Conservation (phyloP, 2,113 vertebrate genomes). For the Campylomormyrus numenius region DNA sequence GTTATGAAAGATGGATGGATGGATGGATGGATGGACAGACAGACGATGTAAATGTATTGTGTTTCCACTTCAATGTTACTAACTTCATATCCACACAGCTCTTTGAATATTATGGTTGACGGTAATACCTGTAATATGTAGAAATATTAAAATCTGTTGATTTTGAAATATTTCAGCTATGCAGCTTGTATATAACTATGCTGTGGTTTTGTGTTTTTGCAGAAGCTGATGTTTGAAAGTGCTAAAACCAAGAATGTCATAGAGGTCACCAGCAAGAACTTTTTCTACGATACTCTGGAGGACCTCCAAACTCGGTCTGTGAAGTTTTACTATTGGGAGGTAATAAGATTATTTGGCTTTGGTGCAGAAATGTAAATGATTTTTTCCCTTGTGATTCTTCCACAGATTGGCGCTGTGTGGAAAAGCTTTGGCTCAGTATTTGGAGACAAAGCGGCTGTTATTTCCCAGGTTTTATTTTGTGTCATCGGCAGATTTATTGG, state of each 20-base stretch:
- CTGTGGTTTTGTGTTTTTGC: constrained; percentile 20
- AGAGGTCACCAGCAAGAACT: constrained; percentile 61
- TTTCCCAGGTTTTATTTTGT: constrained; percentile 73
- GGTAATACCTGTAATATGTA: background rate
- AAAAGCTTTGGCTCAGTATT: constrained; percentile 67
- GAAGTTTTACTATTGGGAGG: background rate
- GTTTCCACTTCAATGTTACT: background rate
- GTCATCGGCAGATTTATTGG: constrained; percentile 70
- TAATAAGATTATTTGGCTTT: background rate
- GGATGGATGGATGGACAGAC: background rate
- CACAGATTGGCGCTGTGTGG: constrained; percentile 67
- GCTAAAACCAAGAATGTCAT: constrained; percentile 67
- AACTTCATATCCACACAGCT: background rate
- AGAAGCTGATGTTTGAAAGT: constrained; percentile 66
- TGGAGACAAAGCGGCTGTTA: constrained; percentile 66
- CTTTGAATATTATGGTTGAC: background rate
- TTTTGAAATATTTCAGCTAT: background rate
- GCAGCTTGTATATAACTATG: background rate
- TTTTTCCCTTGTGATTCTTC: background rate
- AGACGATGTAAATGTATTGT: background rate
- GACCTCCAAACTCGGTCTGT: constrained; percentile 65
- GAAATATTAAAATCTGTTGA: background rate
- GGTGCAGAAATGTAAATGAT: background rate
- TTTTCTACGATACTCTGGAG: constrained; percentile 63
- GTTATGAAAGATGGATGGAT: background rate